A percentile compares a stretch with the other conserved stretches of the same genome.
Evolutionary conservation across 2,888 invertebrate genomes (phyloP).

Genomic region (Epinotia demarniana): DNA sequence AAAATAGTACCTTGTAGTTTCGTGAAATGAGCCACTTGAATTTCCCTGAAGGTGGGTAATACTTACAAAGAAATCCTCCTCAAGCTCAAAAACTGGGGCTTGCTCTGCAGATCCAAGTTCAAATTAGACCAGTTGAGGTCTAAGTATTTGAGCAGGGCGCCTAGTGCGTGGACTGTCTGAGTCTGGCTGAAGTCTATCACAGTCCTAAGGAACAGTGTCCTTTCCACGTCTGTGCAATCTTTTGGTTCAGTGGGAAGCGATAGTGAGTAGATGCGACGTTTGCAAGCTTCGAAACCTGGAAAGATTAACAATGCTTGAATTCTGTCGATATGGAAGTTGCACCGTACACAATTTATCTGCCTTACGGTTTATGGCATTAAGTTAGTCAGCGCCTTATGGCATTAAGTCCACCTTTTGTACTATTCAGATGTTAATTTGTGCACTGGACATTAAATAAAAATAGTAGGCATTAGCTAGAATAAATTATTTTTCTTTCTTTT

Average conservation of each 20-base stretch:
- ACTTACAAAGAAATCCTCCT: slow-evolving; percentile 87
- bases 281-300: slow-evolving; percentile 85
- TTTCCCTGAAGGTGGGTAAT: no score
- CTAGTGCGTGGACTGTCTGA: slow-evolving; percentile 88
- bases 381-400: no score
- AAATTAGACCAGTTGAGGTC: slow-evolving; percentile 86
- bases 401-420: no score
- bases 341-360: no score
- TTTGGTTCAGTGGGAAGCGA: slow-evolving; percentile 83
- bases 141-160: slow-evolving; percentile 88
- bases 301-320: not conserved
- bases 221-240: slow-evolving; percentile 81
- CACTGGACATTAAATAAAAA: no score
- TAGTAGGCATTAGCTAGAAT: no score
- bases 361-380: no score
- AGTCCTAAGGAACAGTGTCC: slow-evolving; percentile 85
- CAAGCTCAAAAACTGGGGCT: slow-evolving; percentile 81
- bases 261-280: slow-evolving; percentile 80
- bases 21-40: no score
- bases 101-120: slow-evolving; percentile 76
- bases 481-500: no score
- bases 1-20: no score
- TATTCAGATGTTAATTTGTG: no score
- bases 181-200: slow-evolving; percentile 86
- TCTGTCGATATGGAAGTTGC: not conserved